Base-by-base conservation (phyloP, 2,113 vertebrate genomes). In the Isichthys henryi region DNA sequence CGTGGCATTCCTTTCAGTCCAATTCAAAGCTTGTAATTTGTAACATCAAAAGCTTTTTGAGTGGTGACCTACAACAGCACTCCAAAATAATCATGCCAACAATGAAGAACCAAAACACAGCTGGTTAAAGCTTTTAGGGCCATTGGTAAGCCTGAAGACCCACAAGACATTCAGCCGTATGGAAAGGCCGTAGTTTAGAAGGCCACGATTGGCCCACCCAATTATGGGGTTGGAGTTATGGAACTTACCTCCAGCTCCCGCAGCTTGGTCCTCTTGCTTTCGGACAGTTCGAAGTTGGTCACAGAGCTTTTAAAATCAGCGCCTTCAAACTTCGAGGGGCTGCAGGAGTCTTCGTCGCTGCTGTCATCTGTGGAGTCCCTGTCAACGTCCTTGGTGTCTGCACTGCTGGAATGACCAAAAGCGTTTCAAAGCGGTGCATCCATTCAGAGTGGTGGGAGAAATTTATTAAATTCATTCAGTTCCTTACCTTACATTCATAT, bases 261-360 rank as follows among this genome's bases (percentile, higher is more conserved):
- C 89, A 97, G 89, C 87, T 93, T 94, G 70, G 95, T 96, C 91
- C 96, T 93, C 92, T 97, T 96, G 90, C 92, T 94, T 92, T 96
- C 96, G 2, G 95, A 96, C 93, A 96, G 93, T 85, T 96, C 95
- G 77, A 96, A 95, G 88, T 93, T 93, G 91, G 90, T 92, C 52
- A 96, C 93, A 5, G 95, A 95, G 89, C 93, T 95, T 91, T 96
- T 96, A 90, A 96, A 95, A 88, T 95, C 95, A 2, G 93, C 92
- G 17, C 92, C 93, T 89, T 97, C 95, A 7, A 94, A 96, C 92
- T 94, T 96, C 15, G 94, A 92, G 0, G 90, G 92, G 13, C 92
- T 93, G 89, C 92, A 92, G 2, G 94, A 94, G 62, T 95, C 91
- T 27, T 83, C 94, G 1, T 94, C 95, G 2, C 95, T 95, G 66